phyloP scores from a whole-genome alignment of 2,113 vertebrate species.

The Paradoxurus hermaphroditus region DNA sequence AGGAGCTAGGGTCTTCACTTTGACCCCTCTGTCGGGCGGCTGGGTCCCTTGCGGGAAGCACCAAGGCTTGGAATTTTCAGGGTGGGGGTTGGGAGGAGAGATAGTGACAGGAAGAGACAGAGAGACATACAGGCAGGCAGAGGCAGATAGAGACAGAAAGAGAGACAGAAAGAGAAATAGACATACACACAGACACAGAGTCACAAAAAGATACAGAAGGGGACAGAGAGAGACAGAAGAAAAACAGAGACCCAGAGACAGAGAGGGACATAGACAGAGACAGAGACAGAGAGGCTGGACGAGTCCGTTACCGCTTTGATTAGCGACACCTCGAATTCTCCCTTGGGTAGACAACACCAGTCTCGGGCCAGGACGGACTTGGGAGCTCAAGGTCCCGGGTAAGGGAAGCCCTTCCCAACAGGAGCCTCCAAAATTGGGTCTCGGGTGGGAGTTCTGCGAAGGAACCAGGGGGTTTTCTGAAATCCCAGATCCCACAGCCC shows the following conservation, averaged over 20 bases:
- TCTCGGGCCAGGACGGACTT: not conserved
- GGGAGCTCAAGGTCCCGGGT: too few species aligned
- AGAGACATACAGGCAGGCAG: too few species aligned
- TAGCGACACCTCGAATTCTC: not conserved
- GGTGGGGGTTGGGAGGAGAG: not conserved
- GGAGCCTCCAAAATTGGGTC: not conserved
- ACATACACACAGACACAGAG: not conserved
- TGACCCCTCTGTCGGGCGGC: fast-evolving
- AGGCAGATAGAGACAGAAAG: not conserved
- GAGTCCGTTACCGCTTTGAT: not conserved
- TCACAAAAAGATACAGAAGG: not conserved
- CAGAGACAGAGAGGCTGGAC: not conserved
- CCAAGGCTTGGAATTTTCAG: not conserved
- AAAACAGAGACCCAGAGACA: not conserved
- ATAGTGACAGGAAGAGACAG: not conserved
- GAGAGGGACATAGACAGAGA: not conserved
- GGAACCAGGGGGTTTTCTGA: not conserved
- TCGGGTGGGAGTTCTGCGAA: not conserved
- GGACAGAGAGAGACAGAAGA: too few species aligned
- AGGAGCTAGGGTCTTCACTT: not conserved
- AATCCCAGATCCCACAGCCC: not conserved
- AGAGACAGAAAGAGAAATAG: too few species aligned
- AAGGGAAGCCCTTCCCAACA: too few species aligned
- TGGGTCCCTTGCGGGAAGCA: not conserved
- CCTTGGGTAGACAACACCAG: too few species aligned